Conservation (phyloP, 2,113 vertebrate genomes). For the Furnarius figulus region DNA sequence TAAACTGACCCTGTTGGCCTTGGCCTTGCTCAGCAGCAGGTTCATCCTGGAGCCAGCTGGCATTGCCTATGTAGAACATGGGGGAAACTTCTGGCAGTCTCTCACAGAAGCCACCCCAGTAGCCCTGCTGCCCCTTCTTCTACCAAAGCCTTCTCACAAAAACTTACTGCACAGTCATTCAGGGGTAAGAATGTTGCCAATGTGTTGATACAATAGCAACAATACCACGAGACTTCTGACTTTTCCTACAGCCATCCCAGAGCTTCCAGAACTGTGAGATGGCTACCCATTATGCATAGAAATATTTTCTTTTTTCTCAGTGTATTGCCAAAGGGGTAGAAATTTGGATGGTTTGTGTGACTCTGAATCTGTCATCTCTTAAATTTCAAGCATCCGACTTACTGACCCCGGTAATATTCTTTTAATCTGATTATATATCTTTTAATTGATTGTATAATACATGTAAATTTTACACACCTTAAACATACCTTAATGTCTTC, state of each 20-base stretch:
- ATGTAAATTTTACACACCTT: neutral
- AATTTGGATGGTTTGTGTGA: neutral
- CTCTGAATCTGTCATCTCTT: neutral
- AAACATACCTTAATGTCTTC: neutral
- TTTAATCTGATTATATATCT: neutral
- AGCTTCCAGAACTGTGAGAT: neutral
- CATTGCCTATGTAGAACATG: rapidly evolving
- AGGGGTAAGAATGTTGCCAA: neutral
- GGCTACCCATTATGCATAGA: neutral
- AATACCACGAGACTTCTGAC: neutral
- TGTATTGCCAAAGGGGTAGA: neutral
- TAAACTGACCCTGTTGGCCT: neutral
- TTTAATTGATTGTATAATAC: neutral
- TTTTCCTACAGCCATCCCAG: neutral
- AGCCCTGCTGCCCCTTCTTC: rapidly evolving
- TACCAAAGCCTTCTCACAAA: neutral
- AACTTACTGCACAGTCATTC: neutral
- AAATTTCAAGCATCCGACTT: neutral
- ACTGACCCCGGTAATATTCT: neutral
- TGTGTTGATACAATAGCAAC: neutral
- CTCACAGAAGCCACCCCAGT: neutral
- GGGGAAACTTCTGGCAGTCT: neutral
- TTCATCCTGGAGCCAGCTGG: rapidly evolving
- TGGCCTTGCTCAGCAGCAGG: neutral
- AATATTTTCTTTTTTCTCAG: neutral